Evolutionary conservation across 2,888 invertebrate species (phyloP).

Genomic region (Cephus runcator): DNA sequence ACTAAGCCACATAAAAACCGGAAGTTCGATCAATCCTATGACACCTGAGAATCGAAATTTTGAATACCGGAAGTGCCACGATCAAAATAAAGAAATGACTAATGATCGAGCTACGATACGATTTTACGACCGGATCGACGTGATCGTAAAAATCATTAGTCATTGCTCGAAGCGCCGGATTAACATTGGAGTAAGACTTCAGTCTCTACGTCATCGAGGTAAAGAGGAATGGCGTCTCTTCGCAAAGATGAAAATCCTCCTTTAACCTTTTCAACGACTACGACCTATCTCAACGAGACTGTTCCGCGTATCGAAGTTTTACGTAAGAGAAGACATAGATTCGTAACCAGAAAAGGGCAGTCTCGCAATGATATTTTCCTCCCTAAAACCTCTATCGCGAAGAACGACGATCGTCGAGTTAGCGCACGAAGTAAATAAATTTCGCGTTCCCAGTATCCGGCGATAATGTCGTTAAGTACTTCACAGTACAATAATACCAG

Average conservation of each 20-base stretch:
- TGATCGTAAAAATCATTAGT: too few species aligned
- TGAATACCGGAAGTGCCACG: neutral
- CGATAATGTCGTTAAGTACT: neutral
- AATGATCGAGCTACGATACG: neutral
- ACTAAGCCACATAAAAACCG: neutral
- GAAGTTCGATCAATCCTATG: neutral
- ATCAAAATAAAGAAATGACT: neutral
- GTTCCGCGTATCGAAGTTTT: neutral
- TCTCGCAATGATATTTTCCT: neutral
- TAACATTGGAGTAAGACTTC: neutral
- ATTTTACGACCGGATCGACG: neutral
- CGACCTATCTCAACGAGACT: neutral
- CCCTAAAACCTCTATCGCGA: neutral
- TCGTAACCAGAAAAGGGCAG: neutral
- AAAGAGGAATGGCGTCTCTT: neutral
- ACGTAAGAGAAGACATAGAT: neutral
- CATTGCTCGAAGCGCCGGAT: neutral
- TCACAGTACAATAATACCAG: neutral
- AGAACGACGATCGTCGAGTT: neutral
- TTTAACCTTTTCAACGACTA: neutral
- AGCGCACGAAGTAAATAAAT: neutral
- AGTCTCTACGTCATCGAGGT: neutral
- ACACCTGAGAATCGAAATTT: too few species aligned
- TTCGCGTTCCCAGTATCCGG: neutral
- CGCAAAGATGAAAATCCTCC: neutral